phyloP scores from a whole-genome alignment of 2,888 invertebrate genomes.

The Mimumesa dahlbomi region DNA sequence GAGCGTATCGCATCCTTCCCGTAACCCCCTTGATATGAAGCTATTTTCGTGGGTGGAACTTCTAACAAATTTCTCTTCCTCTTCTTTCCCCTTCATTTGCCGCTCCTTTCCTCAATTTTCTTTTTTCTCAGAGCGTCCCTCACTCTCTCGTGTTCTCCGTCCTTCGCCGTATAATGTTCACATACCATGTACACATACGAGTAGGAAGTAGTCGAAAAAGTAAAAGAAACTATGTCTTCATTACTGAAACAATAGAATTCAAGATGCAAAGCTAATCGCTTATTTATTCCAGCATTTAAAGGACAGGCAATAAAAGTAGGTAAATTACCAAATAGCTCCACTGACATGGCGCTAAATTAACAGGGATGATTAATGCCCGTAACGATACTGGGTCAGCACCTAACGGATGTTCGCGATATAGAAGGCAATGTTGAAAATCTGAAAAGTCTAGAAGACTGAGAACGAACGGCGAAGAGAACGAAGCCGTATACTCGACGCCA shows the following conservation, averaged over 20 bases:
- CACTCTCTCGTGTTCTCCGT: background rate
- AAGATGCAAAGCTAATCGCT: background rate
- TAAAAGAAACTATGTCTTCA: too few relatives aligned
- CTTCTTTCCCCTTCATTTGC: background rate
- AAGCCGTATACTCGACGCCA: constrained; percentile 24
- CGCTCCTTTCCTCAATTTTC: background rate
- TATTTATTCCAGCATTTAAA: background rate
- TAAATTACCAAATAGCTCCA: constrained; percentile 34
- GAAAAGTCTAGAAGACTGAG: background rate
- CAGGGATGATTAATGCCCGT: background rate
- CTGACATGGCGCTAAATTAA: constrained; percentile 29
- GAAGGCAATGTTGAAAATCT: constrained; percentile 5
- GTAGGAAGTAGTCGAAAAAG: too few relatives aligned
- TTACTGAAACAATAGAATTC: background rate
- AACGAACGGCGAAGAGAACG: constrained; percentile 33
- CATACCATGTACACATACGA: too few relatives aligned
- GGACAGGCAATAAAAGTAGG: constrained; percentile 1
- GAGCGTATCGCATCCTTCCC: constrained; percentile 46
- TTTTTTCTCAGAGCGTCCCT: background rate
- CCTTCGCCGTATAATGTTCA: background rate
- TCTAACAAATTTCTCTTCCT: constrained; percentile 46
- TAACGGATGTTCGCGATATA: too few relatives aligned
- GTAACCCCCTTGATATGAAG: constrained; percentile 49
- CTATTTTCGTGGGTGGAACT: constrained; percentile 52
- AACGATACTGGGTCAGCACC: too few relatives aligned